phyloP scores from a whole-genome alignment of 2,888 invertebrate species.

The Augochlorella aurata region DNA sequence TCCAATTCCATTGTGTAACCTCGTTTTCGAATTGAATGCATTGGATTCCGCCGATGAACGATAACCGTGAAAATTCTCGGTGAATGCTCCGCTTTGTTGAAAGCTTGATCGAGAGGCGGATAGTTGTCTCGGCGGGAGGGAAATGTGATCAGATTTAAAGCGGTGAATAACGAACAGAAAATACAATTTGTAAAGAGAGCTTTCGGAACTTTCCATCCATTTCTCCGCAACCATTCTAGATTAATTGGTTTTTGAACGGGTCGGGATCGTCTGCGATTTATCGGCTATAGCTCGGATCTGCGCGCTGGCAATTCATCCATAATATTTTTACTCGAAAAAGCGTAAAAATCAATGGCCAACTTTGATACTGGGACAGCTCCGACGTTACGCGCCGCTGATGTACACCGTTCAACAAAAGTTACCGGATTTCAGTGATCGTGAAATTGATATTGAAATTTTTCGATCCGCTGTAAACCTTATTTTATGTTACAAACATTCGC shows the following conservation, averaged over 20 bases:
- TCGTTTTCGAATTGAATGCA: background rate
- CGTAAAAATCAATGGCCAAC: background rate
- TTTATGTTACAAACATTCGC: too few relatives aligned
- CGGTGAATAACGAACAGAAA: slow-evolving; percentile 5
- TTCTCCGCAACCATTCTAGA: background rate
- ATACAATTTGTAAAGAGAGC: background rate
- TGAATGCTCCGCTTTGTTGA: slow-evolving; percentile 5
- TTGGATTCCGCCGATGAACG: background rate
- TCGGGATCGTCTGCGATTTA: background rate
- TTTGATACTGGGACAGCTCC: background rate
- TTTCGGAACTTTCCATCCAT: background rate
- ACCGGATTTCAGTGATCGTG: background rate
- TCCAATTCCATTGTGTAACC: background rate
- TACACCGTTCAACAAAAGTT: background rate
- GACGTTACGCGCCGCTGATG: background rate
- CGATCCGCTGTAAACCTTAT: too few relatives aligned
- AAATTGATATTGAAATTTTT: too few relatives aligned
- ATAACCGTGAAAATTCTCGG: background rate
- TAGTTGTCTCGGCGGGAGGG: background rate
- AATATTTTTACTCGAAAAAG: background rate
- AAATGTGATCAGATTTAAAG: background rate
- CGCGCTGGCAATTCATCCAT: background rate
- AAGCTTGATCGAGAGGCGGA: background rate
- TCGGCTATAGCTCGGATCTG: background rate
- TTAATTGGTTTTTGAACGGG: slow-evolving; percentile 1